phyloP scores from a whole-genome alignment of 2,888 invertebrate species.

The Hydrotaea cyrtoneurina region DNA sequence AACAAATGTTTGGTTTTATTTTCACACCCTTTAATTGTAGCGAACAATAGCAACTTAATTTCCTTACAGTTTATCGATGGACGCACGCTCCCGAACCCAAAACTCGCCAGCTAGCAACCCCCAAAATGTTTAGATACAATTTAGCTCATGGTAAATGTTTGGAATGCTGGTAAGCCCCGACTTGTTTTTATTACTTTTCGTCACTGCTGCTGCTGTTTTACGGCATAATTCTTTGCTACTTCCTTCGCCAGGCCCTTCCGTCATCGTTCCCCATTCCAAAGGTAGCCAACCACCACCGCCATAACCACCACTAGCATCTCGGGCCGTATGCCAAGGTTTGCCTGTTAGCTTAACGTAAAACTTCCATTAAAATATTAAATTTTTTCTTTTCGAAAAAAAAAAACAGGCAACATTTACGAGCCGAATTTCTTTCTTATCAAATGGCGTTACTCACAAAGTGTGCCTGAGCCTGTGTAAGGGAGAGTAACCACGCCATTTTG shows the following conservation, averaged over 20 bases:
- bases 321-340: conserved; percentile 55
- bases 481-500: conserved; percentile 40
- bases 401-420: conserved; percentile 59
- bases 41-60: conserved; percentile 70
- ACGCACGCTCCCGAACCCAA: conserved; percentile 33
- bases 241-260: conserved; percentile 47
- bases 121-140: conserved; percentile 6
- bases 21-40: conserved; percentile 61
- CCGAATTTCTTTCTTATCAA: conserved; percentile 53
- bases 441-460: conserved; percentile 27
- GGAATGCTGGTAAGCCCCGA: conserved; percentile 57
- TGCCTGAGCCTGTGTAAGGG: conserved; percentile 54
- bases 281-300: neutral
- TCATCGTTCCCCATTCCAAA: conserved; percentile 72
- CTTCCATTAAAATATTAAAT: conserved; percentile 75
- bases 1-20: conserved; percentile 47
- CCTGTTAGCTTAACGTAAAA: conserved; percentile 72
- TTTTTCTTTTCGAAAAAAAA: conserved; percentile 57
- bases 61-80: conserved; percentile 59
- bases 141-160: conserved; percentile 33
- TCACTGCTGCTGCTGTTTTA: conserved; percentile 57
- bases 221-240: conserved; percentile 51
- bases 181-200: conserved; percentile 57
- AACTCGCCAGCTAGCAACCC: neutral
- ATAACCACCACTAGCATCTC: conserved; percentile 17